Evolutionary conservation across 2,113 vertebrate genomes (phyloP), one percentile per base, ranked within the genome.

Genomic region (Prunella himalayana): DNA sequence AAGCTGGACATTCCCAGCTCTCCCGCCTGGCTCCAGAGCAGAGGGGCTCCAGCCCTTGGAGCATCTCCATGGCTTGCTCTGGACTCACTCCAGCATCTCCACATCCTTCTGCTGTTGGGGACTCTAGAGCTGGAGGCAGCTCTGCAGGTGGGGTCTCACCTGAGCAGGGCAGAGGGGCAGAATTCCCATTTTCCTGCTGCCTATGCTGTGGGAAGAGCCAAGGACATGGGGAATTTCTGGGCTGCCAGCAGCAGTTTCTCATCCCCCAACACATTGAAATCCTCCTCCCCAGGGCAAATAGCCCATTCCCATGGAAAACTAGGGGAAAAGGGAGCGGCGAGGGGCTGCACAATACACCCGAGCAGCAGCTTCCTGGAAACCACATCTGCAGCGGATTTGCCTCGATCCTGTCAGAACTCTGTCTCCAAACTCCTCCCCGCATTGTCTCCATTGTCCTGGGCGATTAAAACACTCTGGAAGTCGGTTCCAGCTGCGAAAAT

Each of bases 371-470:
- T 94, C 95, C 97, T 90, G 90, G 78, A 95, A 94, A 93, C 68
- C 91, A 94, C 92, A 95, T 90, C 92, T 93, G 94, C 95, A 88
- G 82, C 39, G 80, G 92, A 95, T 97, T 94, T 95, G 85, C 78
- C 91, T 82, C 23, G 37, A 82, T 94, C 87, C 70, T 71, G 85
- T 82, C 94, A 85, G 86, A 82, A 92, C 81, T 76, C 61, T 23
- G 89, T 66, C 93, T 96, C 93, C 94, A 97, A 90, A 95, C 92
- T 90, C 90, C 96, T 95, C 92, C 92, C 94, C 3, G 31, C 83
- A 83, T 95, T 94, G 96, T 92, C 82, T 95, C 94, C 47, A 81
- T 88, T 88, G 92, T 94, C 92, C 86, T 15, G 49, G 77, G 90
- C 7, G 82, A 94, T 79, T 94, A 69, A 93, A 96, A 68, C 69